Conservation (phyloP, 1,140 invertebrate species). For the Cephus cinctus region DNA sequence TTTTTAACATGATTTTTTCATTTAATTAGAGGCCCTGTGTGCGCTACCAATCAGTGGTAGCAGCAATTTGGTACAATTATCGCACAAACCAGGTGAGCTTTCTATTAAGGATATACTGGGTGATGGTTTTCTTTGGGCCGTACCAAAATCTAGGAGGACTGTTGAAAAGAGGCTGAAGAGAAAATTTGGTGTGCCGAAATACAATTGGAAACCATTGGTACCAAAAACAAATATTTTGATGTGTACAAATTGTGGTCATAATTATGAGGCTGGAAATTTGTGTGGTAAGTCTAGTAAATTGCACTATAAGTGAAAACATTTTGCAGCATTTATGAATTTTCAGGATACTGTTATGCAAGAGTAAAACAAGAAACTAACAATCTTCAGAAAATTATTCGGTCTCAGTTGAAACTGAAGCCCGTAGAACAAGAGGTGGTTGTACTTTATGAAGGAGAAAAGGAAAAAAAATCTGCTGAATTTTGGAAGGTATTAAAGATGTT, state of each 20-base stretch:
- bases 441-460: constrained; percentile 77
- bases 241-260: constrained; percentile 78
- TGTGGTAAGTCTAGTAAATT: constrained; percentile 68
- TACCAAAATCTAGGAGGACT: constrained; percentile 74
- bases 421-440: constrained; percentile 83
- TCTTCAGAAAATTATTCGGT: constrained; percentile 73
- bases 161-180: constrained; percentile 71
- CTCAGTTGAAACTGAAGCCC: constrained; percentile 67
- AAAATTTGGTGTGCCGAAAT: constrained; percentile 68
- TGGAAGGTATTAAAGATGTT: constrained; percentile 49
- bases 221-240: constrained; percentile 73
- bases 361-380: constrained; percentile 75
- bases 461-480: constrained; percentile 54
- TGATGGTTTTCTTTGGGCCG: constrained; percentile 78
- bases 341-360: constrained; percentile 79
- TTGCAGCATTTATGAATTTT: constrained; percentile 14
- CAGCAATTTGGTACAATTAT: too few relatives aligned
- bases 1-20: neutral
- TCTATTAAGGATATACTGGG: constrained; percentile 64
- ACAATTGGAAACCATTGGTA: constrained; percentile 65
- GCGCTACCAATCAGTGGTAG: neutral
- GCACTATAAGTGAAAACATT: constrained; percentile 1
- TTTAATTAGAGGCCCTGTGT: neutral
- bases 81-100: constrained; percentile 31
- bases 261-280: constrained; percentile 71